These are phyloP conservation scores for Tromatobia lineatoria DNA, from an alignment of 2,888 invertebrate genomes.

Conservation along the genomic window DNA sequence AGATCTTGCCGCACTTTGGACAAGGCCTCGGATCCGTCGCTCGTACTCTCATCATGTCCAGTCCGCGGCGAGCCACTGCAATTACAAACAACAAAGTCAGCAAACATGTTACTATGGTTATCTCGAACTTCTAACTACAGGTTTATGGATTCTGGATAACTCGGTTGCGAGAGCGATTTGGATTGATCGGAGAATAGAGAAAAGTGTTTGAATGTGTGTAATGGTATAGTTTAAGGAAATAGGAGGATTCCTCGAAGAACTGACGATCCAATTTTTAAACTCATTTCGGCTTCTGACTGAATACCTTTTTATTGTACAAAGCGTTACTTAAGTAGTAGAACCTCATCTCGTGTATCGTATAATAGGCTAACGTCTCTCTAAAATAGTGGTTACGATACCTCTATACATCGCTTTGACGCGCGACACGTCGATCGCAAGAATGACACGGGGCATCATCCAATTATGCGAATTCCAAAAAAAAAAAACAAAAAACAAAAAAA, in stretches of 20 bases:
- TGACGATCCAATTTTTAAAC: slow-evolving; percentile 28
- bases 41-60: slow-evolving; percentile 94
- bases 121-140: background rate
- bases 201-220: background rate
- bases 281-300: slow-evolving; percentile 72
- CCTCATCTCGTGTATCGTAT: slow-evolving; percentile 71
- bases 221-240: background rate
- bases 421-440: slow-evolving; percentile 76
- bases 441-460: slow-evolving; percentile 54
- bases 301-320: slow-evolving; percentile 85
- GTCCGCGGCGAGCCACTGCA: slow-evolving; percentile 91
- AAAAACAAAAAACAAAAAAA: slow-evolving; percentile 29
- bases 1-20: slow-evolving; percentile 97
- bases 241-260: slow-evolving; percentile 43
- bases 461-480: slow-evolving; percentile 34
- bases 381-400: slow-evolving; percentile 80
- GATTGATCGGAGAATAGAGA: slow-evolving; percentile 1
- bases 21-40: slow-evolving; percentile 97
- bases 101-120: background rate
- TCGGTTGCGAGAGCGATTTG: background rate
- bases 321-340: slow-evolving; percentile 85
- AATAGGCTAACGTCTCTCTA: slow-evolving; percentile 78
- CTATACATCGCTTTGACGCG: slow-evolving; percentile 78
- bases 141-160: background rate
- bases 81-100: slow-evolving; percentile 53